Percentiles rank a stretch among this genome's conserved stretches.
Conservation (phyloP, 2,888 invertebrate species). For the Gryllus longicercus region DNA sequence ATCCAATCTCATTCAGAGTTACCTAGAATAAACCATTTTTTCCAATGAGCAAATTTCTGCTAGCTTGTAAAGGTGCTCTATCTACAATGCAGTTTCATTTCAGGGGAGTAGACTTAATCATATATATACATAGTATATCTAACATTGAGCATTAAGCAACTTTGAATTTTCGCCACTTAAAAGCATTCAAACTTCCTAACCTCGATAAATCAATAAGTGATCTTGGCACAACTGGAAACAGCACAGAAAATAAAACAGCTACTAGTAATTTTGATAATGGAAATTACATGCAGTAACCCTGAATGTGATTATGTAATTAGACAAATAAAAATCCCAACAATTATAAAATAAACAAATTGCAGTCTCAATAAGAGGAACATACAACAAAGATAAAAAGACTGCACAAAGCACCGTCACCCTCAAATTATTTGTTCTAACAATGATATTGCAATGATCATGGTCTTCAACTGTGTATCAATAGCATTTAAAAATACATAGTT, state of each 20-base stretch:
- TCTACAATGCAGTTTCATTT: no score
- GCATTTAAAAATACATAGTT: conserved; percentile 1
- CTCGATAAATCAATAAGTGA: no score
- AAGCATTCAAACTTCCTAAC: no score
- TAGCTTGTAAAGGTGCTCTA: no score
- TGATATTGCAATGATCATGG: neutral
- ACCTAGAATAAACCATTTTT: neutral
- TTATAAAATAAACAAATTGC: neutral
- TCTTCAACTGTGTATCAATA: neutral
- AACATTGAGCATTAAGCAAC: no score
- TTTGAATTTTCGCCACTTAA: no score
- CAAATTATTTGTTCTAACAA: conserved; percentile 2
- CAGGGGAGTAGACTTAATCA: no score
- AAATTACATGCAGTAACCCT: neutral
- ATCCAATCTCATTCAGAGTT: conserved; percentile 9
- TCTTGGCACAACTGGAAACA: no score
- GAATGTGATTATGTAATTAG: neutral
- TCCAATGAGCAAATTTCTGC: no score
- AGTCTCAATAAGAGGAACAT: conserved; percentile 17
- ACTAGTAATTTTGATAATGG: no score
- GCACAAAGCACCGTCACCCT: neutral
- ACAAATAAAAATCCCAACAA: neutral
- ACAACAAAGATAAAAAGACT: conserved; percentile 5
- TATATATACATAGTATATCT: no score
- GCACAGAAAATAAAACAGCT: no score